phyloP scores from a whole-genome alignment of 1,140 invertebrate genomes.

The Trichonephila clavipes region DNA sequence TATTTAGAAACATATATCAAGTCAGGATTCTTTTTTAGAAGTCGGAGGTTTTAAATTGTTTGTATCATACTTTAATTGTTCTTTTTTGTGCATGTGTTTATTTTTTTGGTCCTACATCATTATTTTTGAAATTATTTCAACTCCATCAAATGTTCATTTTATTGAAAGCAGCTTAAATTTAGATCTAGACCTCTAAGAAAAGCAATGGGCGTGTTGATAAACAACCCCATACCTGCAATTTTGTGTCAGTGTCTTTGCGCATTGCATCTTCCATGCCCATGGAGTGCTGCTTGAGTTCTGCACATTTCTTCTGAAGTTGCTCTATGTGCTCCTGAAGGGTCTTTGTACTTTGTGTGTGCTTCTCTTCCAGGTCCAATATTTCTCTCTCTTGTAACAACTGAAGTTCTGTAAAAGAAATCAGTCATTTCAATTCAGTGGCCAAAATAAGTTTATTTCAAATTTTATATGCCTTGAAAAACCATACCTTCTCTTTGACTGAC shows the following conservation, averaged over 20 bases:
- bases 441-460: neutral
- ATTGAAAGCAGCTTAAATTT: too few species aligned
- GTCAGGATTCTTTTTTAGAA: too few species aligned
- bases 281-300: conserved; percentile 72
- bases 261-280: conserved; percentile 75
- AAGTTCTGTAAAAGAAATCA: conserved; percentile 37
- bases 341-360: conserved; percentile 30
- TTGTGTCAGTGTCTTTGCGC: conserved; percentile 72
- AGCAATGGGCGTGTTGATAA: neutral
- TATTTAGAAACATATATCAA: too few species aligned
- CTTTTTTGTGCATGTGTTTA: too few species aligned
- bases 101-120: too few species aligned
- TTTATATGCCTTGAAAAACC: neutral
- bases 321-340: conserved; percentile 71
- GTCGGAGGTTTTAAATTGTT: too few species aligned
- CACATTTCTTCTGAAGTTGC: conserved; percentile 73
- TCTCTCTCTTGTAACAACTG: conserved; percentile 61
- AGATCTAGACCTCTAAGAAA: neutral
- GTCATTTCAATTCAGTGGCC: neutral
- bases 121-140: too few species aligned
- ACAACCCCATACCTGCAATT: conserved; percentile 62
- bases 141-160: too few species aligned
- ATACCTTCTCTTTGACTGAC: conserved; percentile 71
- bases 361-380: conserved; percentile 65
- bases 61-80: too few species aligned